Percentiles rank a stretch among this genome's conserved stretches.
phyloP scores from a whole-genome alignment of 2,113 vertebrate species.

The Australoheros scitulus region DNA sequence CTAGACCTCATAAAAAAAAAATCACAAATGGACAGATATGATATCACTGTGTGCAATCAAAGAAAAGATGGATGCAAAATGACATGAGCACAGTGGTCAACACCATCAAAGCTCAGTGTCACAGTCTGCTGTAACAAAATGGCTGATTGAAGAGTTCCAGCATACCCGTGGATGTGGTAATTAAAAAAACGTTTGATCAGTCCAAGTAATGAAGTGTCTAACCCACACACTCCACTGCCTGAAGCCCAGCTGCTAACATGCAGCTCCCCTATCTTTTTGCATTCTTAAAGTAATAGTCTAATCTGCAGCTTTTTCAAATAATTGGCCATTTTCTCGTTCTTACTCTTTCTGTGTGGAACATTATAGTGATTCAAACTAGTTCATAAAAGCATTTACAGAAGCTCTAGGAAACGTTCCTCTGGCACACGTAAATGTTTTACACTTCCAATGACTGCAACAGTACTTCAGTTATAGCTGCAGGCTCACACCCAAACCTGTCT shows the following conservation, averaged over 20 bases:
- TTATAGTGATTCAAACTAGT: slow-evolving; percentile 30
- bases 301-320: slow-evolving; percentile 35
- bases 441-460: slow-evolving; percentile 35
- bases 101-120: slow-evolving; percentile 8
- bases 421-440: slow-evolving; percentile 42
- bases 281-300: slow-evolving; percentile 14
- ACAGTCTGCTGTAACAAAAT: slow-evolving; percentile 7
- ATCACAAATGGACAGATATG: background rate
- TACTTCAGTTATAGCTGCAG: slow-evolving; percentile 54
- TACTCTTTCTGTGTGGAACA: background rate
- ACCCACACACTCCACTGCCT: slow-evolving; percentile 24
- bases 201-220: slow-evolving; percentile 35
- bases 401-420: slow-evolving; percentile 46
- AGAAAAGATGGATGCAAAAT: background rate
- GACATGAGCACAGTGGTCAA: background rate
- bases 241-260: slow-evolving; percentile 24
- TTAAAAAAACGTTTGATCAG: slow-evolving; percentile 45
- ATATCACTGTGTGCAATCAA: background rate
- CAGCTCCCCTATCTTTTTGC: slow-evolving; percentile 14
- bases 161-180: slow-evolving; percentile 10
- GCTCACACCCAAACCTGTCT: slow-evolving; percentile 15
- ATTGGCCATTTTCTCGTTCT: slow-evolving; percentile 9
- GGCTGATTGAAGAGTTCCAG: background rate
- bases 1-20: background rate
- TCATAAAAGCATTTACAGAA: slow-evolving; percentile 42